A percentile compares a stretch with the other conserved stretches of the same genome.
phyloP scores from a whole-genome alignment of 2,888 invertebrate genomes.

The Trachelus iudaicus region DNA sequence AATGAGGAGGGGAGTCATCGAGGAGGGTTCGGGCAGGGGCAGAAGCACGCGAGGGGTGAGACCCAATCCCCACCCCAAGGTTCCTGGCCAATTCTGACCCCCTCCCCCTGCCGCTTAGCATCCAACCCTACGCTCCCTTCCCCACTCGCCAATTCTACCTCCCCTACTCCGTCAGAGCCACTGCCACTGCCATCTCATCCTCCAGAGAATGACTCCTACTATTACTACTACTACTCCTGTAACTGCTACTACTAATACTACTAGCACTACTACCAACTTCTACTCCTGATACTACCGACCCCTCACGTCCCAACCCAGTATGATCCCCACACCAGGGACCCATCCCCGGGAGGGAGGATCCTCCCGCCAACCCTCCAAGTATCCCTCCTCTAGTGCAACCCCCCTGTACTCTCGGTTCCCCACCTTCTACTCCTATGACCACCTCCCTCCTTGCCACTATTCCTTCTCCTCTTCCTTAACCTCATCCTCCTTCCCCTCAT shows the following conservation, averaged over 20 bases:
- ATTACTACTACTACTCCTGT: not conserved
- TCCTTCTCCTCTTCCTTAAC: constrained; percentile 4
- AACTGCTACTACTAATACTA: not conserved
- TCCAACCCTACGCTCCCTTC: not conserved
- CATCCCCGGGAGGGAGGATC: not conserved
- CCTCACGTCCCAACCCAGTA: not conserved
- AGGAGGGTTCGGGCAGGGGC: constrained; percentile 52
- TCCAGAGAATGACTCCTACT: not conserved
- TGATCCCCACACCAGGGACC: not conserved
- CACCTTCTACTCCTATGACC: constrained; percentile 52
- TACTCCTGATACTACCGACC: not conserved
- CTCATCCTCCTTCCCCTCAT: constrained; percentile 23
- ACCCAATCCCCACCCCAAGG: not conserved
- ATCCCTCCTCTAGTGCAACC: constrained; percentile 23
- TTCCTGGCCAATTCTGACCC: not conserved
- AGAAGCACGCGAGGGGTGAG: not conserved
- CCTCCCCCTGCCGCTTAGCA: not conserved
- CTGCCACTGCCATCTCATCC: not conserved
- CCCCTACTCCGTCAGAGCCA: not conserved
- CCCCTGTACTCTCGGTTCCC: constrained; percentile 28
- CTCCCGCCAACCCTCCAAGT: constrained; percentile 28
- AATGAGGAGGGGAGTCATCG: constrained; percentile 48
- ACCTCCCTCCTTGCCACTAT: constrained; percentile 55
- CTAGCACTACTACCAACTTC: not conserved
- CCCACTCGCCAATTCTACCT: not conserved